Evolutionary conservation across 2,113 vertebrate genomes (phyloP).

Genomic region (Ailuropoda melanoleuca): DNA sequence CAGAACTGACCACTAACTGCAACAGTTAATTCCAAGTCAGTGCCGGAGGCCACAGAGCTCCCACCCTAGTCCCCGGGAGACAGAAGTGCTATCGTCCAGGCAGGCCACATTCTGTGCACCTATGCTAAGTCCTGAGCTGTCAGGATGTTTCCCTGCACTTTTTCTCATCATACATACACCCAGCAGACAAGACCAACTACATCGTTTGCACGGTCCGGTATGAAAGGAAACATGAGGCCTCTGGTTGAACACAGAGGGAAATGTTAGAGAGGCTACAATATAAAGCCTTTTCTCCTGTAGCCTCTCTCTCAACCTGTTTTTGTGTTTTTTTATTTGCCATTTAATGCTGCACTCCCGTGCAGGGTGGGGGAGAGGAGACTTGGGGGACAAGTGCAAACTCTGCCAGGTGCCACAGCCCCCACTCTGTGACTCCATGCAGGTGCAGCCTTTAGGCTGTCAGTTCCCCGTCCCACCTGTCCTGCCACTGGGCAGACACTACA

Average conservation of each 20-base stretch:
- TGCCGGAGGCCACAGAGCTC: fast-evolving
- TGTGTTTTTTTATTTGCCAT: background rate
- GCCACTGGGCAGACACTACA: background rate
- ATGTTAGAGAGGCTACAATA: background rate
- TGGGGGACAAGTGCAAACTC: background rate
- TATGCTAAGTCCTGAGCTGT: background rate
- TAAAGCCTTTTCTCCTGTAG: background rate
- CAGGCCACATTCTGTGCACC: background rate
- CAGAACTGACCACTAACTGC: background rate
- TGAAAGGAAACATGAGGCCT: background rate
- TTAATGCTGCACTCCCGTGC: background rate
- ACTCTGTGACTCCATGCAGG: fast-evolving
- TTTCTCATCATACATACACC: background rate
- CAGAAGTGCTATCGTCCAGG: background rate
- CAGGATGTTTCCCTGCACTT: fast-evolving
- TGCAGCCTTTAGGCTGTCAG: background rate
- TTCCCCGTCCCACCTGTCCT: background rate
- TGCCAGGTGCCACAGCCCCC: fast-evolving
- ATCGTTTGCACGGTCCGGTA: background rate
- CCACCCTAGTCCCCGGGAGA: background rate
- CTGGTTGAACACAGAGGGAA: background rate
- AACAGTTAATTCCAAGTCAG: background rate
- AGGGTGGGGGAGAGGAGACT: no score
- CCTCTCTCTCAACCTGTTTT: background rate
- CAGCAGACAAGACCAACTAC: background rate